Base-by-base conservation (phyloP, 53 echinoderm and acorn worm genomes). In the Holothuria leucospilota region DNA sequence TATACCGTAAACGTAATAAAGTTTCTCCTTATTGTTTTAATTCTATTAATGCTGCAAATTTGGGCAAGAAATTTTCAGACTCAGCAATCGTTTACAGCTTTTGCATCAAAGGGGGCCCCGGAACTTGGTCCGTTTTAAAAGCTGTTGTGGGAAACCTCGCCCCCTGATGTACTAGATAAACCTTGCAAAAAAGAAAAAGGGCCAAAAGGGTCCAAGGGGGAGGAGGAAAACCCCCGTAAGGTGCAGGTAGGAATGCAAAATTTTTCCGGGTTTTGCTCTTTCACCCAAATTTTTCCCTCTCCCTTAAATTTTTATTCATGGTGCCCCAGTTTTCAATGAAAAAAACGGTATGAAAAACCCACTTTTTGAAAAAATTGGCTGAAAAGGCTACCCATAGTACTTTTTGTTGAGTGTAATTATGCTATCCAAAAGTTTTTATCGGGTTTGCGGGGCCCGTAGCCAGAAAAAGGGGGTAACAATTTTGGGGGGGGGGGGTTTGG, bases 81-180 rank as follows among this genome's bases (percentile, higher is more conserved):
- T 85, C 92, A 7, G 89, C 92, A 38, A 78, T 85, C 40, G 81
- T n/a, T 80, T 73, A 65, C 82, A 56, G 61, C 85, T 21, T 81
- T 72, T n/a, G 15, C 29, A 16, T 71, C 92, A 6, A 59, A 85
- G 34, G 66, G 90, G n/a, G n/a, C n/a, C n/a, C 59, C 63, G 88
- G 40, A 94, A 81, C 40, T 61, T 89, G 15, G 53, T 96, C 6
- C 77, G 89, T 34, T 86, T 93, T 10, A n/a, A 89, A 96, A 28
- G 93, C 91, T 1, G 88, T 93, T 69, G 93, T 96, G 61, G 96
- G n/a, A n/a, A 96, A 71, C 93, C 96, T 24, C 89, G 11, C 96
- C 94, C 4, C 87, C 81, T 1, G 67, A 62, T 68, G 61, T 71
- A 52, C 84, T 89, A 27, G 84, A 85, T n/a, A n/a, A 23, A 34